Percentiles rank a stretch among this genome's conserved stretches.
Evolutionary conservation across 2,888 invertebrate species (phyloP).

Genomic region (Periphyllus acericola): DNA sequence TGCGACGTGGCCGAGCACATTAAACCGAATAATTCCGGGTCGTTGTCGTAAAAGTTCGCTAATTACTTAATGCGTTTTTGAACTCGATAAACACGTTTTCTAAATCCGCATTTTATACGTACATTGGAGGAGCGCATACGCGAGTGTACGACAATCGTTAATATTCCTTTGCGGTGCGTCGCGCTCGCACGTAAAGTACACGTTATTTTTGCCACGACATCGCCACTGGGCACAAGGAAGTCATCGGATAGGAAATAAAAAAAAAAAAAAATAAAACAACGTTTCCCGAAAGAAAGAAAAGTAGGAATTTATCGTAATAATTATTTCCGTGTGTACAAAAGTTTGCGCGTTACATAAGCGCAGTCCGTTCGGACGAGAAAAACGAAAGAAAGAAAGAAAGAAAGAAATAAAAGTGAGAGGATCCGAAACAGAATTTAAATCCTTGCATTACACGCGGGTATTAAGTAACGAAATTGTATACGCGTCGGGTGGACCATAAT

Average conservation of each 20-base stretch:
- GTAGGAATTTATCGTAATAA: background rate
- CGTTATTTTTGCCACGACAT: background rate
- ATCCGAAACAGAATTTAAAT: background rate
- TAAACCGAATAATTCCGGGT: no score
- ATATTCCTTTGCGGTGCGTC: no score
- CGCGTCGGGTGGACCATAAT: background rate
- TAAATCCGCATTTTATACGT: no score
- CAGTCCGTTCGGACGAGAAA: background rate
- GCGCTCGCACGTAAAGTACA: no score
- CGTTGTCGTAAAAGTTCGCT: no score
- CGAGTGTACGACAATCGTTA: no score
- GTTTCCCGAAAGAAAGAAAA: background rate
- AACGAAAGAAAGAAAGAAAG: background rate
- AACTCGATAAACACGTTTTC: no score
- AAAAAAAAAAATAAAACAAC: background rate
- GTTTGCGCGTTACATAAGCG: background rate
- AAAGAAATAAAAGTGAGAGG: background rate
- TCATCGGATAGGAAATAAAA: background rate
- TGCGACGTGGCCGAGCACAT: no score
- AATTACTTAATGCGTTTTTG: no score
- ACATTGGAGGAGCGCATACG: no score
- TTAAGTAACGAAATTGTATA: background rate
- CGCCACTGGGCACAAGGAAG: background rate
- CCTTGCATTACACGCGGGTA: background rate
- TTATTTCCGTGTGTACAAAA: background rate